Evolutionary conservation across 2,797 vertebrate species (phyloP).

Genomic region (Chelmon rostratus): DNA sequence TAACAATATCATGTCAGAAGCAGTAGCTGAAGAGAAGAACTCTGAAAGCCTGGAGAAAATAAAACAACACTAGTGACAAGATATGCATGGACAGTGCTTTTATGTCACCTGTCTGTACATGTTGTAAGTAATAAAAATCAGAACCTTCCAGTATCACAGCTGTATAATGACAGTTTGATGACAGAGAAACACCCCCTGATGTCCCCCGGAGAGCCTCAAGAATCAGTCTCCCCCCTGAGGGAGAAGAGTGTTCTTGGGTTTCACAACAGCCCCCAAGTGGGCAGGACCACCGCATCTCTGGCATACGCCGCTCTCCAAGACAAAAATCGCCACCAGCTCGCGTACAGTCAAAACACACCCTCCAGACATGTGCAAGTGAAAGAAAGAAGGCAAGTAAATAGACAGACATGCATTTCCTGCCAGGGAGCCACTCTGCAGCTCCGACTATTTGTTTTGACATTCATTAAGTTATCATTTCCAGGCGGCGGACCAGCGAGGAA

Average conservation of each 20-base stretch:
- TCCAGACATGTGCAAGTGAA: slow-evolving; percentile 62
- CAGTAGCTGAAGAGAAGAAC: background rate
- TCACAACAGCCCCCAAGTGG: slow-evolving; percentile 66
- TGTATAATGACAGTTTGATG: slow-evolving; percentile 11
- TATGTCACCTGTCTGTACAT: slow-evolving; percentile 8
- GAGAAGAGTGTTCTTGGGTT: slow-evolving; percentile 59
- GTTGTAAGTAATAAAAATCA: background rate
- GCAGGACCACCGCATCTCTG: slow-evolving; percentile 63
- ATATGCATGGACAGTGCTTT: background rate
- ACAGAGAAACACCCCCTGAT: background rate
- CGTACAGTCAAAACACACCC: slow-evolving; percentile 68
- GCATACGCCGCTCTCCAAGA: slow-evolving; percentile 28
- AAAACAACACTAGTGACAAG: background rate
- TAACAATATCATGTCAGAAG: slow-evolving; percentile 27
- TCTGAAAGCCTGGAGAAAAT: background rate
- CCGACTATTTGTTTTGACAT: slow-evolving; percentile 79
- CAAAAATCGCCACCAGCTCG: slow-evolving; percentile 49
- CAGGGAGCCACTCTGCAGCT: slow-evolving; percentile 66
- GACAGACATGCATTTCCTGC: slow-evolving; percentile 74
- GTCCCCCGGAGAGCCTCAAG: slow-evolving; percentile 18
- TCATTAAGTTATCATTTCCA: slow-evolving; percentile 78
- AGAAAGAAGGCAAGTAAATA: slow-evolving; percentile 73
- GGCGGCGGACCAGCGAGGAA: slow-evolving; percentile 55
- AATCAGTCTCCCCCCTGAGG: slow-evolving; percentile 21
- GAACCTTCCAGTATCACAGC: background rate